Evolutionary conservation across 1,140 invertebrate species (phyloP), one percentile per base, ranked within the genome.

Genomic region (Pararge aegeria): DNA sequence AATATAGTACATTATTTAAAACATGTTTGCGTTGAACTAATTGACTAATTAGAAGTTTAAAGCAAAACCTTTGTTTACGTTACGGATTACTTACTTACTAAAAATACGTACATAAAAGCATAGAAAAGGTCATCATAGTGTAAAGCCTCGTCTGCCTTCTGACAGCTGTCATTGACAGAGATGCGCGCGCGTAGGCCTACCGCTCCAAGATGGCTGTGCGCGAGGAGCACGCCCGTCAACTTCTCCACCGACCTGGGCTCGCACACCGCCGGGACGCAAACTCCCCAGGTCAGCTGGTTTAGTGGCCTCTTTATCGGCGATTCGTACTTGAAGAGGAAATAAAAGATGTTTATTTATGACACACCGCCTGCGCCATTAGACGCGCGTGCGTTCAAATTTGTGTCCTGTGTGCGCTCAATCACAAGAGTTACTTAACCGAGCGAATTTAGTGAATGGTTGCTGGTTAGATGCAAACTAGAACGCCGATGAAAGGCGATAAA

Each of bases 261-360:
- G 59, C 92, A 93, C 0, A 89, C 84, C 0, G 83, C 79, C 0
- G 92, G 92, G 4, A 92, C 83, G 63, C 92, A 93, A 19, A 90
- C 78, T 0, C 91, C 92, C 83, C 91, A 87, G 34, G 91, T 88
- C 13, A 92, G 50, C 16, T 82, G n/a, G 16, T 42, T 42, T 18
- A 42, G 6, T 18, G 38, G 38, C 38, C 38, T 42, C 16, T 42
- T 15, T 16, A 42, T 16, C 38, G 16, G 13, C 15, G 38, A 42
- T 42, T 42, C 5, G 16, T 42, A 42, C 38, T 42, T 16, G 5
- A 2, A 42, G 18, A 18, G 2, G 5, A 18, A 42, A 10, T 4
- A 42, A 2, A 1, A 7, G 2, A 7, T 27, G 10, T 27, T 7
- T 7, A 27, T 5, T 4, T 9, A 27, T 27, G 5, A 27, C 10